Base-by-base conservation (phyloP, 2,888 invertebrate species). In the Neoaliturus tenellus region DNA sequence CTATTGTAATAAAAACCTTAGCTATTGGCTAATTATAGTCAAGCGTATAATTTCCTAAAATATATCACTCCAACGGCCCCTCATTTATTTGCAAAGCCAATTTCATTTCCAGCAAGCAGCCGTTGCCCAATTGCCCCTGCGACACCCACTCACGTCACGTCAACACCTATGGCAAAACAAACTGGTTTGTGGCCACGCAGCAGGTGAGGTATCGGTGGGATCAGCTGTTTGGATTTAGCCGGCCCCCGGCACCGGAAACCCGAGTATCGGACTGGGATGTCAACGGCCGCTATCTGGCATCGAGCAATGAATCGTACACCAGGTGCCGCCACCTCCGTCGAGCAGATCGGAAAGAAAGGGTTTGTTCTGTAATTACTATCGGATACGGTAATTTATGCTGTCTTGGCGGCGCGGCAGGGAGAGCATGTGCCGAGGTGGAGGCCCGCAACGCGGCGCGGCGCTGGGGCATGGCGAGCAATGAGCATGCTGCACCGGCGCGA, bases 221-320 rank as follows among this genome's bases (percentile, higher is more conserved):
- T 69, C 69, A 69, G 69, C 20, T 69, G 69, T 39, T 20, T 69
- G 75, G 75, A 75, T 44, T 44, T 75, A 48, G 14, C 10, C n/a
- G 35, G 35, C 73, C 73, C 73, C 41, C 10, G 75, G 75, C 75
- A 20, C 75, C 75, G 75, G 75, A 44, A 44, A 28, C 35, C 69
- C 48, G 35, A 28, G 28, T 28, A 62, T 28, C 62, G 28, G 75
- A 31, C 14, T 62, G 48, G 75, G 75, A 75, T 75, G 75, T 75
- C 75, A 75, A 75, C 75, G 48, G 44, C 44, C 20, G 41, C 51
- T 81, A 81, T 81, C 81, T 41, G 44, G 69, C 28, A 69, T 69
- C 69, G 62, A 81, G 80, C 51, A 69, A 81, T 81, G 81, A 81
- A 81, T 81, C 62, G 81, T 81, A 31, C 28, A 55, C 80, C 80